A percentile compares a stretch with the other conserved stretches of the same genome.
Conservation (phyloP, 1,140 invertebrate genomes). For the Teleogryllus occipitalis region DNA sequence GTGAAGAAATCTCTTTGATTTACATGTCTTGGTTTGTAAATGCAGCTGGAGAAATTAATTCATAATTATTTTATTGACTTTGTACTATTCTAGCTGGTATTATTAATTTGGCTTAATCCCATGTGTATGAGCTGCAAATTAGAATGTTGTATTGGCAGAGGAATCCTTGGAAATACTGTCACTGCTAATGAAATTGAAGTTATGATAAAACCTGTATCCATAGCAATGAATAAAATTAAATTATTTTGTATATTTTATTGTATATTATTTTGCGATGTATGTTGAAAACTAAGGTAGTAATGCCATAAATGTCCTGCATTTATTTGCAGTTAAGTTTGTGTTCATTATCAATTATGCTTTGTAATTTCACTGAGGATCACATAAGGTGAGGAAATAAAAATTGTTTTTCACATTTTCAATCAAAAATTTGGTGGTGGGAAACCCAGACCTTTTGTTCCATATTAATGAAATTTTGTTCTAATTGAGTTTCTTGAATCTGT, state of each 20-base stretch:
- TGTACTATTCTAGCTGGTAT: too few species aligned
- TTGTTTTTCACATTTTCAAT: neutral
- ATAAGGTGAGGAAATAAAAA: neutral
- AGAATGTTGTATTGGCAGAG: too few species aligned
- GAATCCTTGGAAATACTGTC: too few species aligned
- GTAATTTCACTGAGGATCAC: neutral
- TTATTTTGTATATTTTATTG: neutral
- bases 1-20: too few species aligned
- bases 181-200: too few species aligned
- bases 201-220: neutral
- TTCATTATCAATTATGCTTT: neutral
- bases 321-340: neutral
- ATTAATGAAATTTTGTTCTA: neutral
- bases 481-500: too few species aligned
- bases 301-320: neutral
- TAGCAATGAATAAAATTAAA: neutral
- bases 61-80: too few species aligned
- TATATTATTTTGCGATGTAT: neutral
- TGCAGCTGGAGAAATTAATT: too few species aligned
- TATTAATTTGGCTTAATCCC: too few species aligned
- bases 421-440: neutral
- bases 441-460: neutral
- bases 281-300: neutral
- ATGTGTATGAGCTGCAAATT: too few species aligned
- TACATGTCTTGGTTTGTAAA: too few species aligned